These are phyloP conservation scores for Drosophila pseudotalamancana DNA, from an alignment of 2,888 invertebrate genomes.

Conservation along the genomic window DNA sequence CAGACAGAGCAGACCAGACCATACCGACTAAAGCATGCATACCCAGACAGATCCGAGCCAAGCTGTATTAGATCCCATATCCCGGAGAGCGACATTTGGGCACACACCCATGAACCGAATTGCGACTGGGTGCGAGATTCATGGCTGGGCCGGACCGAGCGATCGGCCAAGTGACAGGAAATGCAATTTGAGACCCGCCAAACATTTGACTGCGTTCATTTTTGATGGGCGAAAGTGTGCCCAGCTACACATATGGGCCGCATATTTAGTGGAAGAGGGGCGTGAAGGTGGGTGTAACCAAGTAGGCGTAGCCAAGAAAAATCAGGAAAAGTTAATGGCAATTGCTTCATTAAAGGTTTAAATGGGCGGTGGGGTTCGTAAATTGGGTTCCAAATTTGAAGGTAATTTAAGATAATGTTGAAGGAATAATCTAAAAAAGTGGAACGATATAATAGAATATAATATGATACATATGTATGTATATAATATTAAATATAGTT, in stretches of 20 bases:
- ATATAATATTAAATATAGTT: too few relatives aligned
- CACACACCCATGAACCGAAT: slow-evolving; percentile 59
- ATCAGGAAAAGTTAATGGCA: slow-evolving; percentile 52
- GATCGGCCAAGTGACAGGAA: slow-evolving; percentile 76
- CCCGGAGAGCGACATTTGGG: slow-evolving; percentile 18
- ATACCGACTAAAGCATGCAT: slow-evolving; percentile 13
- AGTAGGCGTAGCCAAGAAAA: slow-evolving; percentile 54
- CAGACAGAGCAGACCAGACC: slow-evolving; percentile 39
- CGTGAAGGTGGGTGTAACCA: slow-evolving; percentile 63
- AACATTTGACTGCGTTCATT: slow-evolving; percentile 69
- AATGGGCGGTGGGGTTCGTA: slow-evolving; percentile 1
- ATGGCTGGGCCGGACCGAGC: slow-evolving; percentile 49
- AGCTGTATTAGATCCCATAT: slow-evolving; percentile 46
- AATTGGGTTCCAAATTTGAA: slow-evolving; percentile 4
- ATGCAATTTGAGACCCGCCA: slow-evolving; percentile 73
- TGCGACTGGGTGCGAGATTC: slow-evolving; percentile 46
- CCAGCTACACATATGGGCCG: slow-evolving; percentile 24
- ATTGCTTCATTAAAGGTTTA: slow-evolving; percentile 68
- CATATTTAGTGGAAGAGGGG: slow-evolving; percentile 14
- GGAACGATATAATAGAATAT: too few relatives aligned
- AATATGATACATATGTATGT: too few relatives aligned
- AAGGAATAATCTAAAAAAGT: too few relatives aligned
- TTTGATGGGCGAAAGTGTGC: slow-evolving; percentile 73
- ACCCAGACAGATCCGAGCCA: slow-evolving; percentile 34
- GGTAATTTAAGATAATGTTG: background rate